These are phyloP conservation scores for Pocillopora verrucosa DNA, from an alignment of 64 coral and sea anemone species.

Conservation along the genomic window DNA sequence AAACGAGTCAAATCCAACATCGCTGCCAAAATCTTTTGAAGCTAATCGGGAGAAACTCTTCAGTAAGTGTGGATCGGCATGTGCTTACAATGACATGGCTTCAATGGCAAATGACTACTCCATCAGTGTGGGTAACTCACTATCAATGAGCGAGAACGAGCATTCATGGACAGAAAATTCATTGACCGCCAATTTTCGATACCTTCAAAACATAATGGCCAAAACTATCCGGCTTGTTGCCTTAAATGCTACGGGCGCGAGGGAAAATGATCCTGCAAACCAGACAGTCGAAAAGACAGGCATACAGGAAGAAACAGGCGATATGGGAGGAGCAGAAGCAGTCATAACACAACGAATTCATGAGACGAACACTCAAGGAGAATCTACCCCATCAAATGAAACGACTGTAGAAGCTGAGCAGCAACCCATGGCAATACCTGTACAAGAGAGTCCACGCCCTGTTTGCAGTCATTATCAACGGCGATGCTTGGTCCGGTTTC, in stretches of 20 bases:
- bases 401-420: not conserved
- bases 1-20: not conserved
- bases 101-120: not conserved
- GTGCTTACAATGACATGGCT: not conserved
- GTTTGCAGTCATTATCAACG: conserved; percentile 59
- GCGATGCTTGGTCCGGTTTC: conserved; percentile 49
- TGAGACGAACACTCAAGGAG: not conserved
- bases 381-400: not conserved
- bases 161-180: not conserved
- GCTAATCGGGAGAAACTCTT: not conserved
- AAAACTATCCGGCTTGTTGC: not conserved
- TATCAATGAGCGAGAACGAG: too few relatives aligned
- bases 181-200: not conserved
- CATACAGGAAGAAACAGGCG: not conserved
- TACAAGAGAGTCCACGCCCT: conserved; percentile 15
- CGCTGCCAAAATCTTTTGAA: not conserved
- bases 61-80: not conserved
- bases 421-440: not conserved
- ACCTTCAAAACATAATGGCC: not conserved
- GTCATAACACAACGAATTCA: not conserved
- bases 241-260: not conserved
- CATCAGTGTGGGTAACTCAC: not conserved
- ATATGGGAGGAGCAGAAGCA: not conserved
- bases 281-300: not conserved
- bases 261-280: too few relatives aligned